These are phyloP conservation scores for Sycophila sp. DNA, from an alignment of 1,140 invertebrate genomes.

Conservation along the genomic window DNA sequence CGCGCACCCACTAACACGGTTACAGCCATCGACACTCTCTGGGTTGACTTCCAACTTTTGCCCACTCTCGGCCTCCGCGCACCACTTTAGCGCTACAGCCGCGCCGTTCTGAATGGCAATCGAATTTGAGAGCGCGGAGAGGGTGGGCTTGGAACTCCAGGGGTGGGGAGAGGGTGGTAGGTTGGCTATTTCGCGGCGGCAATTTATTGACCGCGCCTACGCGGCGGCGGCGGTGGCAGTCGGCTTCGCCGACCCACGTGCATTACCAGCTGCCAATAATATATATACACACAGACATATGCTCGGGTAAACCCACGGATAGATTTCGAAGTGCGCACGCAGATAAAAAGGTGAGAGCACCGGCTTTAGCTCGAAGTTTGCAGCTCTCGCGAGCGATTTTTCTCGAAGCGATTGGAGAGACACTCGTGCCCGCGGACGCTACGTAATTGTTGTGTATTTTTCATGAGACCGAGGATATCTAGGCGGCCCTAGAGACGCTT, in stretches of 20 bases:
- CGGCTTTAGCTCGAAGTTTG: not conserved
- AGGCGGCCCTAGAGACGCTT: too few relatives aligned
- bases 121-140: conserved; percentile 9
- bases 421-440: not conserved
- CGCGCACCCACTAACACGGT: not conserved
- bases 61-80: too few relatives aligned
- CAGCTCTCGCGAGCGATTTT: conserved; percentile 1
- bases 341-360: too few relatives aligned
- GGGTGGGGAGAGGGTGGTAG: too few relatives aligned
- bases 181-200: not conserved
- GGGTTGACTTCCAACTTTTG: not conserved
- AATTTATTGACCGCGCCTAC: conserved; percentile 32
- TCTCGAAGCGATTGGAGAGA: not conserved
- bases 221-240: not conserved
- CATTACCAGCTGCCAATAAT: not conserved
- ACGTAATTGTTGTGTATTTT: conserved; percentile 24
- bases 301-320: not conserved
- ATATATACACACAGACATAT: not conserved
- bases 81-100: too few relatives aligned
- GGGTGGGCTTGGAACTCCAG: too few relatives aligned
- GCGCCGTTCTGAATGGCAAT: not conserved
- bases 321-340: not conserved
- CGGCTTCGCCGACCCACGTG: not conserved
- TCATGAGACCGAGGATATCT: not conserved
- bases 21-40: not conserved